phyloP scores from a whole-genome alignment of 2,888 invertebrate genomes.

The Sinohyriopsis cumingii region DNA sequence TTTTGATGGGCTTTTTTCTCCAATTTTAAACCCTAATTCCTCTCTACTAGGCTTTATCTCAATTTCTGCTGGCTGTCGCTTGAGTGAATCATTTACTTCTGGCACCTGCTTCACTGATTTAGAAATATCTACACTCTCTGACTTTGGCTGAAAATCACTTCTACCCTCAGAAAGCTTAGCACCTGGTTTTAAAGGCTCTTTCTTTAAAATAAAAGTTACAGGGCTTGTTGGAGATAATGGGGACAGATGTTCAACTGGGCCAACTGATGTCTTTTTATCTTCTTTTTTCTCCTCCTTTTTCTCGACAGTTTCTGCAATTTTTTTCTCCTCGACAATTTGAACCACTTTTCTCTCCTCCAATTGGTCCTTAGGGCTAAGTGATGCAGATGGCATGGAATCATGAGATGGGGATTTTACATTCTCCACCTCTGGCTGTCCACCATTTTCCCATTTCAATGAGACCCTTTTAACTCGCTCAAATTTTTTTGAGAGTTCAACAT shows the following conservation, averaged over 20 bases:
- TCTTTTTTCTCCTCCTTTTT: slow-evolving; percentile 11
- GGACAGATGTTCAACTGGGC: slow-evolving; percentile 1
- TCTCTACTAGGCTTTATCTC: slow-evolving; percentile 1
- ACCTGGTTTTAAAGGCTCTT: slow-evolving; percentile 42
- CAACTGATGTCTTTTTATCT: slow-evolving; percentile 8
- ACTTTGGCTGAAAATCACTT: no score
- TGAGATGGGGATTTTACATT: slow-evolving; percentile 3
- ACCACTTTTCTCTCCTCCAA: no score
- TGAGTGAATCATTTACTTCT: slow-evolving; percentile 2
- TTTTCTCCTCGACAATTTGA: neutral
- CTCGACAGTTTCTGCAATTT: slow-evolving; percentile 7
- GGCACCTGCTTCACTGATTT: slow-evolving; percentile 3
- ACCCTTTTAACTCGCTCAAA: slow-evolving; percentile 45
- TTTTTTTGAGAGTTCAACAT: slow-evolving; percentile 42
- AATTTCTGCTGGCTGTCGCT: slow-evolving; percentile 2
- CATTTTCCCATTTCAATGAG: slow-evolving; percentile 39
- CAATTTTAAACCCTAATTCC: neutral
- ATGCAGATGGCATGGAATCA: neutral
- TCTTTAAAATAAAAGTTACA: slow-evolving; percentile 43
- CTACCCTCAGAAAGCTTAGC: neutral
- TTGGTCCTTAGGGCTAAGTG: no score
- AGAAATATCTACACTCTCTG: neutral
- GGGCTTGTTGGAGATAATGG: slow-evolving; percentile 13
- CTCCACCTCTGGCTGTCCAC: slow-evolving; percentile 18
- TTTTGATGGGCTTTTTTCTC: neutral